These are phyloP conservation scores for Tauraco hartlaubi DNA, from an alignment of 2,797 vertebrate species.

Conservation along the genomic window DNA sequence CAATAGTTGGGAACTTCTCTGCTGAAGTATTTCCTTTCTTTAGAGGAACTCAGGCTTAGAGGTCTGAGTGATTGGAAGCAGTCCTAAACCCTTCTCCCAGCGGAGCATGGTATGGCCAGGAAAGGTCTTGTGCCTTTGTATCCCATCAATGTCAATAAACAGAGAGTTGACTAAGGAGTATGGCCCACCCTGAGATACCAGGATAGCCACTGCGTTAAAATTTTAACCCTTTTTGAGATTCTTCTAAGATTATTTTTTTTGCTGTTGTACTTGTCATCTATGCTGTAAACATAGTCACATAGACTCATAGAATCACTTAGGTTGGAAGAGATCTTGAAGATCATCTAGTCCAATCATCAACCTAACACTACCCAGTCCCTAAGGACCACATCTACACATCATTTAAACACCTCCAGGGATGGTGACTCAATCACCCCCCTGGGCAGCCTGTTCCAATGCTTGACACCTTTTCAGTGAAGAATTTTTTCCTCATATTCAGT, in stretches of 20 bases:
- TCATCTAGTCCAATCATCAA: too few relatives aligned
- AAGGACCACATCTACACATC: too few relatives aligned
- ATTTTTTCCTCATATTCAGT: too few relatives aligned
- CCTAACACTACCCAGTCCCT: too few relatives aligned
- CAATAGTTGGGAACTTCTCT: background rate
- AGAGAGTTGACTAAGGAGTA: background rate
- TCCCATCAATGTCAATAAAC: background rate
- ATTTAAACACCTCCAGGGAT: too few relatives aligned
- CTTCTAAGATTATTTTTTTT: background rate
- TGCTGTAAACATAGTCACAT: background rate
- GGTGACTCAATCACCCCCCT: too few relatives aligned
- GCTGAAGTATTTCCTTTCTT: background rate
- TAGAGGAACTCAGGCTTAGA: background rate
- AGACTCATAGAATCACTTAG: too few relatives aligned
- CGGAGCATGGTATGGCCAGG: background rate
- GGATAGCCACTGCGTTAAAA: background rate
- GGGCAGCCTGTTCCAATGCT: too few relatives aligned
- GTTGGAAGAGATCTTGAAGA: too few relatives aligned
- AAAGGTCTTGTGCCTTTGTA: background rate
- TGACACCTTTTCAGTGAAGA: too few relatives aligned
- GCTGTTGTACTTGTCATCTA: background rate
- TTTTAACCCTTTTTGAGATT: fast-evolving
- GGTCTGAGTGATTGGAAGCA: background rate
- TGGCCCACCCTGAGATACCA: background rate
- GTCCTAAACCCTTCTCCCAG: background rate